Conservation (phyloP, 2,113 vertebrate genomes). For the Diadophis punctatus region DNA sequence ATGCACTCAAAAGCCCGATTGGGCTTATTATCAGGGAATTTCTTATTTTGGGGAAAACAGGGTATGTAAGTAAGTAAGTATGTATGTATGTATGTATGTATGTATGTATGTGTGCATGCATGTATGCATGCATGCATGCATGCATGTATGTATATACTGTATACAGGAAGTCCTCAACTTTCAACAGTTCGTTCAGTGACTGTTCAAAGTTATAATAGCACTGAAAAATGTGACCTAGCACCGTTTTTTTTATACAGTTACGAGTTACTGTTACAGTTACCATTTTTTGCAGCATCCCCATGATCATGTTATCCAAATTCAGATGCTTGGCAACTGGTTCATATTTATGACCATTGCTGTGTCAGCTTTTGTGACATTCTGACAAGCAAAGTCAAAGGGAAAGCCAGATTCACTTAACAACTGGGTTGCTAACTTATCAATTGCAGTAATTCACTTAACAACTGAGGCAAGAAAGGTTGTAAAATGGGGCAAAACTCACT, state of each 20-base stretch:
- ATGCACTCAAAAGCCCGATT: too few species aligned
- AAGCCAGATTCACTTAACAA: background rate
- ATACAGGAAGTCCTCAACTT: background rate
- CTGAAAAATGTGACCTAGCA: background rate
- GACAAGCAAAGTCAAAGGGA: background rate
- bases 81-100: too few species aligned
- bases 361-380: background rate
- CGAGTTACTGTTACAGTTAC: too few species aligned
- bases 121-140: too few species aligned
- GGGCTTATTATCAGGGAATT: too few species aligned
- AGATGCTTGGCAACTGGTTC: background rate
- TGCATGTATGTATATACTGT: too few species aligned
- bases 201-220: background rate
- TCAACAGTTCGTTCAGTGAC: background rate
- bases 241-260: background rate
- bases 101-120: too few species aligned
- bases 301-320: background rate
- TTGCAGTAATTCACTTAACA: background rate
- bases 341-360: background rate
- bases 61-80: too few species aligned
- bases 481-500: background rate
- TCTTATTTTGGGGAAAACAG: too few species aligned
- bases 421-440: background rate
- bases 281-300: background rate
- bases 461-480: background rate